Percentiles rank a stretch among this genome's conserved stretches.
These are phyloP conservation scores for Pteronotus mesoamericanus DNA, from an alignment of 2,797 vertebrate genomes.

Conservation along the genomic window DNA sequence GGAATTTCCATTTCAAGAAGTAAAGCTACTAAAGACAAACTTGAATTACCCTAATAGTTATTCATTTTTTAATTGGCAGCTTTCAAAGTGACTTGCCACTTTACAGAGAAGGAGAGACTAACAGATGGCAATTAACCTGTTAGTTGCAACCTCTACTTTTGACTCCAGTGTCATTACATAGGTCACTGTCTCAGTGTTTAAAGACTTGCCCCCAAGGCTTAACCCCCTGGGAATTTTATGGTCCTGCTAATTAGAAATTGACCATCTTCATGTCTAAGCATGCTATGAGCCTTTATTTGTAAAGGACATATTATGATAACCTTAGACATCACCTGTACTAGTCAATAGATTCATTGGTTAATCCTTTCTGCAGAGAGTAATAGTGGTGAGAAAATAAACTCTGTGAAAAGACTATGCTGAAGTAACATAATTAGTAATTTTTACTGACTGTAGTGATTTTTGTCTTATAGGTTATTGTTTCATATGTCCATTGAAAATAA, in stretches of 20 bases:
- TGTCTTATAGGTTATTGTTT: conserved; percentile 14
- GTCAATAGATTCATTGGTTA: not conserved
- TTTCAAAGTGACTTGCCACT: conserved; percentile 15
- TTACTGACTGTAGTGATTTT: not conserved
- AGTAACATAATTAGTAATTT: not conserved
- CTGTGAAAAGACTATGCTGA: not conserved
- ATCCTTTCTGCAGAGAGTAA: not conserved
- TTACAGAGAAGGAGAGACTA: not conserved
- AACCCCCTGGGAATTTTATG: not conserved
- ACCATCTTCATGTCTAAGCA: not conserved
- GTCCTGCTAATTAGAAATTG: not conserved
- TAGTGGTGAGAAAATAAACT: not conserved
- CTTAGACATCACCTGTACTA: not conserved
- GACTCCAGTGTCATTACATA: not conserved
- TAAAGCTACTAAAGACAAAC: conserved; percentile 39
- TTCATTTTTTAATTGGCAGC: conserved; percentile 16
- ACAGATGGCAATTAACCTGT: not conserved
- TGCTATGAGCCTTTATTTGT: not conserved
- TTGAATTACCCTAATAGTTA: not conserved
- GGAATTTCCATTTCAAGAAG: conserved; percentile 37
- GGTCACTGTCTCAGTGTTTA: not conserved
- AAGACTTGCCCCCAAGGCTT: not conserved
- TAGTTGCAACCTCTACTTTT: not conserved
- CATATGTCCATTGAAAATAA: not conserved
- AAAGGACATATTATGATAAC: not conserved